Percentiles rank a stretch among this genome's conserved stretches.
These are phyloP conservation scores for Nebria brevicollis DNA, from an alignment of 2,888 invertebrate species.

Conservation along the genomic window DNA sequence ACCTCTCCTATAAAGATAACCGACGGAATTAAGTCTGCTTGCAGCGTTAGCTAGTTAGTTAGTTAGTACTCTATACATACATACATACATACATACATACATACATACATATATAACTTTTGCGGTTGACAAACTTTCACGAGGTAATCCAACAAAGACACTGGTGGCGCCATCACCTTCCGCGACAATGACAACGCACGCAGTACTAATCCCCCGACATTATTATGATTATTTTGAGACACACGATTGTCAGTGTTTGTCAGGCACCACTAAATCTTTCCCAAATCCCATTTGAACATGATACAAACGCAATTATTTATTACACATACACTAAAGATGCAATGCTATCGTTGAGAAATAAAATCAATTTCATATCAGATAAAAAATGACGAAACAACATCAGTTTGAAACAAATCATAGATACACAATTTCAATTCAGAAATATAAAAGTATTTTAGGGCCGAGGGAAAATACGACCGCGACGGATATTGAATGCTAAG, in stretches of 20 bases:
- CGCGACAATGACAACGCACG: constrained; percentile 44
- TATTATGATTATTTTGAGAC: background rate
- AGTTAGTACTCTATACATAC: too few relatives aligned
- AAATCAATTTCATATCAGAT: background rate
- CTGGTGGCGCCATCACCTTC: constrained; percentile 28
- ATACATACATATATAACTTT: constrained; percentile 23
- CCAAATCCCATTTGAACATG: constrained; percentile 3
- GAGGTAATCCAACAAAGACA: constrained; percentile 44
- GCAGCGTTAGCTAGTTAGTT: too few relatives aligned
- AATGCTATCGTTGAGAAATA: background rate
- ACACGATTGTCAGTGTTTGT: background rate
- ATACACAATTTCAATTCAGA: constrained; percentile 31
- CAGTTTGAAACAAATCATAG: background rate
- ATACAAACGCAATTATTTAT: constrained; percentile 31
- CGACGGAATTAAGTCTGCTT: constrained; percentile 34
- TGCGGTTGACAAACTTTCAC: constrained; percentile 45
- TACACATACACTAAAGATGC: too few relatives aligned
- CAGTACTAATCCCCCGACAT: background rate
- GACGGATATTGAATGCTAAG: constrained; percentile 41
- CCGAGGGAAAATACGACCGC: constrained; percentile 32
- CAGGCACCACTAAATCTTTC: background rate
- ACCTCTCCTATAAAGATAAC: constrained; percentile 44
- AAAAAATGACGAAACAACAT: background rate
- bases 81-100: too few relatives aligned
- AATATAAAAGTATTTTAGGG: constrained; percentile 37